Percentiles rank a stretch among this genome's conserved stretches.
Conservation (phyloP, 2,888 invertebrate genomes). For the Melieria picta region DNA sequence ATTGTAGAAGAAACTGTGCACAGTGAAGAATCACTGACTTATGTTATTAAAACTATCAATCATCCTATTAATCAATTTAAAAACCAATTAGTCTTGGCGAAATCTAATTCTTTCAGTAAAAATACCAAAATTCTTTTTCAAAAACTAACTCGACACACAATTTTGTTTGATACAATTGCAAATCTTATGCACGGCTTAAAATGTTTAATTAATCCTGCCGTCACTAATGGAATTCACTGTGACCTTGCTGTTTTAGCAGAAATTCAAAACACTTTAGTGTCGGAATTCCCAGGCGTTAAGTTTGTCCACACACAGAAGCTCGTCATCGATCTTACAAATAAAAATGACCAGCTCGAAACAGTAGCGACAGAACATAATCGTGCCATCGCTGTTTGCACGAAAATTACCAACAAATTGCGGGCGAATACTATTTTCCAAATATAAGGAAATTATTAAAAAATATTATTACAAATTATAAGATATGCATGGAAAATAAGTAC, state of each 20-base stretch:
- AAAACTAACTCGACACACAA: slow-evolving; percentile 11
- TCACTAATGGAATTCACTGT: slow-evolving; percentile 33
- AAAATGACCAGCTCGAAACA: slow-evolving; percentile 37
- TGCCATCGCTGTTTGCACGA: slow-evolving; percentile 32
- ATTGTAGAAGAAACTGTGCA: slow-evolving; percentile 11
- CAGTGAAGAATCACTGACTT: slow-evolving; percentile 34
- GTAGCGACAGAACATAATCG: slow-evolving; percentile 32
- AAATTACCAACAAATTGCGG: slow-evolving; percentile 31
- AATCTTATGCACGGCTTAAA: slow-evolving; percentile 25
- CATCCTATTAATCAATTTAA: slow-evolving; percentile 34
- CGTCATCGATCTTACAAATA: slow-evolving; percentile 37
- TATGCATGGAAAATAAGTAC: slow-evolving; percentile 22
- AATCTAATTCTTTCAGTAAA: slow-evolving; percentile 18
- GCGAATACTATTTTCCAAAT: slow-evolving; percentile 17
- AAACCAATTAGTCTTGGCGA: slow-evolving; percentile 31
- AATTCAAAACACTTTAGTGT: slow-evolving; percentile 16
- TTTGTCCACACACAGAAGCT: slow-evolving; percentile 29
- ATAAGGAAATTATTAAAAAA: neutral
- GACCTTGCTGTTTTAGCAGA: slow-evolving; percentile 22
- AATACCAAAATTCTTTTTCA: slow-evolving; percentile 39
- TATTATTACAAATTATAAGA: slow-evolving; percentile 7
- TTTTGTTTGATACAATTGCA: slow-evolving; percentile 25
- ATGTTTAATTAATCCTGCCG: slow-evolving; percentile 28
- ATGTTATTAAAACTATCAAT: slow-evolving; percentile 28
- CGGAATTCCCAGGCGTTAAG: slow-evolving; percentile 33